A percentile compares a stretch with the other conserved stretches of the same genome.
Evolutionary conservation across 2,113 vertebrate genomes (phyloP).

Genomic region (Eonycteris spelaea): DNA sequence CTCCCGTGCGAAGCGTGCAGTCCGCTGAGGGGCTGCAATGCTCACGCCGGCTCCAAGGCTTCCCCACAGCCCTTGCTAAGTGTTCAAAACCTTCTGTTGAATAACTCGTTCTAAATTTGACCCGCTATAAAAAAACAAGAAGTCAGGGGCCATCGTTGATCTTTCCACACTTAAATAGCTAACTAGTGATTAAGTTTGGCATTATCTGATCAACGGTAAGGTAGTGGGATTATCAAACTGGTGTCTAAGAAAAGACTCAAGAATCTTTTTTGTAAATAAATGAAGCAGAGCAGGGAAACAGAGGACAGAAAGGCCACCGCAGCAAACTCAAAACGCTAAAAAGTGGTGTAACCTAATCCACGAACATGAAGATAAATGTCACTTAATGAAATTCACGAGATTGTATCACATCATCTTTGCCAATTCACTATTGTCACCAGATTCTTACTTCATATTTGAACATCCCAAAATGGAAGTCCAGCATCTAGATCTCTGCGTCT

Average conservation of each 20-base stretch:
- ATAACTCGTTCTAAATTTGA: background rate
- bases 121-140: background rate
- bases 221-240: background rate
- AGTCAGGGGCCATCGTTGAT: background rate
- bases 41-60: background rate
- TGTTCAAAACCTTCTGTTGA: background rate
- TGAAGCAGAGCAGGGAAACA: background rate
- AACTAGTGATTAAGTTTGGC: background rate
- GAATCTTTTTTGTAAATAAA: background rate
- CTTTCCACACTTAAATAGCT: slow-evolving; percentile 20
- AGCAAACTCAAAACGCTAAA: background rate
- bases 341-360: background rate
- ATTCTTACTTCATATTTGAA: background rate
- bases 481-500: background rate
- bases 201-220: background rate
- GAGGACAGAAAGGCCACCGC: background rate
- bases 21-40: fast-evolving
- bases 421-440: background rate
- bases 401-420: slow-evolving; percentile 20
- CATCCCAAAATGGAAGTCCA: background rate
- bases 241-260: background rate
- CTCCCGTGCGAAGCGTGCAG: background rate
- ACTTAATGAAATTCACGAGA: slow-evolving; percentile 23
- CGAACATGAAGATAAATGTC: background rate
- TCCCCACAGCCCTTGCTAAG: background rate